phyloP scores from a whole-genome alignment of 2,797 vertebrate genomes.

The Gambelia wislizenii region DNA sequence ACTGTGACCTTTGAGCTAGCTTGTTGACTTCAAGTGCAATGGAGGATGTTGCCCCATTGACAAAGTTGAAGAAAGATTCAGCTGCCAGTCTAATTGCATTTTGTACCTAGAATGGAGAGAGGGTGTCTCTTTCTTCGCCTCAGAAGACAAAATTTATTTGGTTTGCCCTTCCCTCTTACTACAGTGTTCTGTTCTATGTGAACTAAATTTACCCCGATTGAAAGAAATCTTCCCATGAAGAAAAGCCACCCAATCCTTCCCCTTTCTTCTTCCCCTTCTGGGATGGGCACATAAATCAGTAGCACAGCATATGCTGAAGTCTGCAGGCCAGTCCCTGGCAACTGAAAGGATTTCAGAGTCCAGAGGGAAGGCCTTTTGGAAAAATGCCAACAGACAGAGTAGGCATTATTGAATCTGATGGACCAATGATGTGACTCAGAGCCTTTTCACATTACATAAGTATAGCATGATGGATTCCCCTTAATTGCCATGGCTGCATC shows the following conservation, averaged over 20 bases:
- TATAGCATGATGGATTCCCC: too few relatives aligned
- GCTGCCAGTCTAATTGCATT: too few relatives aligned
- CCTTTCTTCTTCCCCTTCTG: not conserved
- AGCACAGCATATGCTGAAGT: not conserved
- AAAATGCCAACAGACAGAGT: not conserved
- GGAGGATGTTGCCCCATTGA: too few relatives aligned
- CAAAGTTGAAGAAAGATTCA: too few relatives aligned
- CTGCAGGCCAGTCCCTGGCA: not conserved
- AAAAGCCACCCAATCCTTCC: too few relatives aligned
- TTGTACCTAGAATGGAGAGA: too few relatives aligned
- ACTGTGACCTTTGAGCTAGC: too few relatives aligned
- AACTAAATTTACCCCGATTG: not conserved
- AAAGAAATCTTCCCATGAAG: not conserved
- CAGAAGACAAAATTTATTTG: too few relatives aligned
- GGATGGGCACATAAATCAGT: not conserved
- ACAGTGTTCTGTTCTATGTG: not conserved
- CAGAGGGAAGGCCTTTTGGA: not conserved
- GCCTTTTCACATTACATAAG: too few relatives aligned
- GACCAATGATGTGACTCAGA: not conserved
- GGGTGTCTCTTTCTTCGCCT: too few relatives aligned
- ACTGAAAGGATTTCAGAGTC: not conserved
- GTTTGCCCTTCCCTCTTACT: not conserved
- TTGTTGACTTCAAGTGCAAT: too few relatives aligned
- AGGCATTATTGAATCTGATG: not conserved
- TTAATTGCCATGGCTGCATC: too few relatives aligned